These are phyloP conservation scores for Sinocyclocheilus rhinocerous DNA, from an alignment of 2,113 vertebrate species.

Conservation along the genomic window DNA sequence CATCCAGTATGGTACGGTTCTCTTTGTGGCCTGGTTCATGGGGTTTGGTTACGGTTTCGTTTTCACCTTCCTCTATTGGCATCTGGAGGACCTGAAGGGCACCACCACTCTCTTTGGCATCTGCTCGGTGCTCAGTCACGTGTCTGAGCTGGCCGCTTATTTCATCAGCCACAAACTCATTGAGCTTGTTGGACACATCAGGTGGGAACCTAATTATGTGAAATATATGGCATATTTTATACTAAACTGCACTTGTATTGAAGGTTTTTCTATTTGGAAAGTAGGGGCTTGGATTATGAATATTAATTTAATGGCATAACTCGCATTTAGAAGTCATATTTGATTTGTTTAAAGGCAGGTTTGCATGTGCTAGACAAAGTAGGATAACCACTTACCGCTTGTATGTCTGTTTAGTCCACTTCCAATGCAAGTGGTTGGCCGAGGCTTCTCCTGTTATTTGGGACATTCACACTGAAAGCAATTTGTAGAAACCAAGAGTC, in stretches of 20 bases:
- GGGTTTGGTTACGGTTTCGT: conserved; percentile 98
- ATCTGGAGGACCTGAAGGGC: conserved; percentile 92
- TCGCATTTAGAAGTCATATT: background rate
- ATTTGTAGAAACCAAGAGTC: background rate
- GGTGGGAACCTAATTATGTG: conserved; percentile 73
- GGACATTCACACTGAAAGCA: background rate
- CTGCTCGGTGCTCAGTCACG: conserved; percentile 91
- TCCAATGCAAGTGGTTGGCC: background rate
- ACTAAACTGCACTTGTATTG: background rate
- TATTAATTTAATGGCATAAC: background rate
- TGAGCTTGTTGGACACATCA: conserved; percentile 95
- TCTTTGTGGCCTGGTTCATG: conserved; percentile 99
- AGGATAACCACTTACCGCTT: background rate
- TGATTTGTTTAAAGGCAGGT: background rate
- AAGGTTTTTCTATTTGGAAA: background rate
- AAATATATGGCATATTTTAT: background rate
- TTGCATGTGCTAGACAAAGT: background rate
- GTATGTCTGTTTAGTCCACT: background rate
- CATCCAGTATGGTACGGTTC: conserved; percentile 90
- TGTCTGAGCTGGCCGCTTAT: conserved; percentile 92
- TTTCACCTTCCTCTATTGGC: conserved; percentile 98
- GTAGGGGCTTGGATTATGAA: background rate
- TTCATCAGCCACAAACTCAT: conserved; percentile 98
- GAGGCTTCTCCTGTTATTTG: background rate
- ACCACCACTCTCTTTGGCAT: conserved; percentile 94